Evolutionary conservation across 2,113 vertebrate species (phyloP).

Genomic region (Agapornis roseicollis): DNA sequence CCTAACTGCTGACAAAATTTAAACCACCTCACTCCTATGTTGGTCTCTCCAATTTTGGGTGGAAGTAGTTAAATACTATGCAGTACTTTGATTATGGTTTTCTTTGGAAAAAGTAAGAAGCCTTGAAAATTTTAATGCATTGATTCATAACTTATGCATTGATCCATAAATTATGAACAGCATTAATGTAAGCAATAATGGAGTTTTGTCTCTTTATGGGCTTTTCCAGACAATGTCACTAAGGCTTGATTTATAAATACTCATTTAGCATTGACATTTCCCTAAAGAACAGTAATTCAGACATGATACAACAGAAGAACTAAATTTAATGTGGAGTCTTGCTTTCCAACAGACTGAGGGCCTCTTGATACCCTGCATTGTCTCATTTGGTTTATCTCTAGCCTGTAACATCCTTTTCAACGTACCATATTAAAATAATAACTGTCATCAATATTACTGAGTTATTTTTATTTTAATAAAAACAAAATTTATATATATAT

Average conservation of each 20-base stretch:
- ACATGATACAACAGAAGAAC: neutral
- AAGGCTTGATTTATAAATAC: neutral
- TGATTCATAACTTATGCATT: neutral
- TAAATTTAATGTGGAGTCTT: neutral
- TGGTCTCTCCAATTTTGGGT: neutral
- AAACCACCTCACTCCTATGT: rapidly evolving
- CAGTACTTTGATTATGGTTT: neutral
- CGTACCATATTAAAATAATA: neutral
- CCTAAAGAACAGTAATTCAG: neutral
- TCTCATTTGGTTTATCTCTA: neutral
- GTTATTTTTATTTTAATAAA: neutral
- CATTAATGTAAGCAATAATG: neutral
- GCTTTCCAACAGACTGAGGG: neutral
- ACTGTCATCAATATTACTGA: neutral
- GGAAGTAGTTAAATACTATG: neutral
- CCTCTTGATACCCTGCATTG: neutral
- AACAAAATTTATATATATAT: neutral
- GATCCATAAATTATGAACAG: neutral
- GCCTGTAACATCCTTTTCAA: neutral
- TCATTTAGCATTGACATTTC: neutral
- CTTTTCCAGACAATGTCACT: neutral
- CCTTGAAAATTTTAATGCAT: neutral
- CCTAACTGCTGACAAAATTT: neutral
- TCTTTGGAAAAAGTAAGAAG: neutral
- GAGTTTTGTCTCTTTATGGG: neutral